Percentiles rank a stretch among this genome's conserved stretches.
phyloP scores from a whole-genome alignment of 2,888 invertebrate species.

The Chrysolina oricalcia region DNA sequence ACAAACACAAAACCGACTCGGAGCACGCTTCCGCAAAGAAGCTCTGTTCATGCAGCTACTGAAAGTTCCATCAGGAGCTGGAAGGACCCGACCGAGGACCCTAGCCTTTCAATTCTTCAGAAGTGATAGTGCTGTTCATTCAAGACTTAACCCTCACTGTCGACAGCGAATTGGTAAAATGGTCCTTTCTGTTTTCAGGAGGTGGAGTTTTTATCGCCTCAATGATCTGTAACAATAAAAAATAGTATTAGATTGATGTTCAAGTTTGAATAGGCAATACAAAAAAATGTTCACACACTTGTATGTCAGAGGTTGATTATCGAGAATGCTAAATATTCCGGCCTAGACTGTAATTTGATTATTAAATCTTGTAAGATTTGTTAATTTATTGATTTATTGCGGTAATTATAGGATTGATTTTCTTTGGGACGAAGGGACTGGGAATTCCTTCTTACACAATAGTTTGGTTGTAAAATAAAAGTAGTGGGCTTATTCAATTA shows the following conservation, averaged over 20 bases:
- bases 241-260: background rate
- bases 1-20: conserved; percentile 35
- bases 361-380: too few relatives aligned
- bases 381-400: too few relatives aligned
- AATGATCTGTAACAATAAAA: conserved; percentile 61
- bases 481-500: too few relatives aligned
- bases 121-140: conserved; percentile 38
- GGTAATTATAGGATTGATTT: too few relatives aligned
- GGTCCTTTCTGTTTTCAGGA: conserved; percentile 52
- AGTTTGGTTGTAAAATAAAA: too few relatives aligned
- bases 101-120: conserved; percentile 6
- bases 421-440: too few relatives aligned
- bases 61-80: conserved; percentile 25
- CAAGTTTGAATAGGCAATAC: background rate
- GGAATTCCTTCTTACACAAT: too few relatives aligned
- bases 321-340: too few relatives aligned
- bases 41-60: conserved; percentile 15
- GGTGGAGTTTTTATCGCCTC: conserved; percentile 57
- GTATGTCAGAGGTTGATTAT: too few relatives aligned
- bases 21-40: conserved; percentile 31
- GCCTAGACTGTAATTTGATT: too few relatives aligned
- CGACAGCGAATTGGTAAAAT: conserved; percentile 61
- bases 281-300: too few relatives aligned
- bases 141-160: conserved; percentile 67
- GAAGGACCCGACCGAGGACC: conserved; percentile 24